Evolutionary conservation across 2,888 invertebrate species (phyloP), one percentile per base, ranked within the genome.

Genomic region (Strigamia maritima): DNA sequence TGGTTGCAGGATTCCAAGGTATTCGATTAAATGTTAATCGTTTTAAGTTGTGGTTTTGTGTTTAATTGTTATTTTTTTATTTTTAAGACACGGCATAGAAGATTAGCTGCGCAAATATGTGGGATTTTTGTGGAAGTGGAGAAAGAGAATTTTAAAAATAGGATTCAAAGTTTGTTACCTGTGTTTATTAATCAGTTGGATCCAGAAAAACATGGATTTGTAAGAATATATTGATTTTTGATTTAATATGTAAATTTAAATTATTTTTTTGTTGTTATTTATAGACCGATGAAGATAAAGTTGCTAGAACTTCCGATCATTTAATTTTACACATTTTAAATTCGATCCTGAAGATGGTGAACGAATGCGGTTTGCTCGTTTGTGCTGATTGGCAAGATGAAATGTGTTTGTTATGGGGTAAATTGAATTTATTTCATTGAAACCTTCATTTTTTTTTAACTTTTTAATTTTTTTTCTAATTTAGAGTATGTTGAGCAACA

Each of bases 111-210:
- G 0, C 93, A 94, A 84, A 85, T 95, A 0, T 90, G 91, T 83
- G 93, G 94, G 0, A 87, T 95, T 80, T 94, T 96, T 85, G 92
- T 94, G 0, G 90, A 89, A 81, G 90, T 92, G 0, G 95, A 96
- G 86, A 89, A 90, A 80, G 88, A 89, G 0, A 86, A 89, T 1
- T 96, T 97, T 85, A 90, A 91, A 82, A 86, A 87, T 0, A 89
- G 93, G 16, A 86, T 95, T 0, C 84, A 86, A 6, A 84, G 86
- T 0, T 83, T 94, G 10, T 87, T 94, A 0, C 90, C 93, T 0
- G 83, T 92, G 19, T 84, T 90, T 7, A 85, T 88, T 79, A 86
- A 89, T 82, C 88, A 90, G 44, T 84, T 91, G 3, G 82, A 84
- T 16, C 83, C 85, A 26, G 81, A 80, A 24, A 82, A 82, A 44